Conservation (phyloP, 2,888 invertebrate genomes). For the Cenopis cana region DNA sequence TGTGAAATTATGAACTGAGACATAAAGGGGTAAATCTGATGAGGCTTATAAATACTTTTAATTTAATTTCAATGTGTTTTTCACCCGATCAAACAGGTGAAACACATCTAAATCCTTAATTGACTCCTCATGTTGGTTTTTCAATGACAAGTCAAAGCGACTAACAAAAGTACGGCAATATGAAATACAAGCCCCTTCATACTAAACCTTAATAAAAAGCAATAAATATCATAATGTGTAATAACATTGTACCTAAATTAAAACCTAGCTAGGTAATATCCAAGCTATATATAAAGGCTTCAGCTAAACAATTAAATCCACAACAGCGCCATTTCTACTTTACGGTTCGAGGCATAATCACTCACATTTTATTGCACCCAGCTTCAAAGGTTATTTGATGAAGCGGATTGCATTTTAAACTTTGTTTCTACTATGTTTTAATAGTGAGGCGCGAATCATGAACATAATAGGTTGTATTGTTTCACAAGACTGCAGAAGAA, state of each 20-base stretch:
- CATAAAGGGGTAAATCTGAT: no score
- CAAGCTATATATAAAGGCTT: not conserved
- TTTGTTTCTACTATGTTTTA: not conserved
- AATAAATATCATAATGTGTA: no score
- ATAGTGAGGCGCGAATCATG: not conserved
- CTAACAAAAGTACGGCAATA: no score
- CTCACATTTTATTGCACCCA: slow-evolving; percentile 27
- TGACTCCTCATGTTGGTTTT: no score
- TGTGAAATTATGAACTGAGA: no score
- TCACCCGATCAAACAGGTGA: no score
- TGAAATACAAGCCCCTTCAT: no score
- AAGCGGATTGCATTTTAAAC: slow-evolving; percentile 9
- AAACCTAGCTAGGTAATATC: slow-evolving; percentile 1
- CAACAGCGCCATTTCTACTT: slow-evolving; percentile 31
- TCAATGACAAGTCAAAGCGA: no score
- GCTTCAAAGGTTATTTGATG: slow-evolving; percentile 21
- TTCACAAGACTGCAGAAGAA: not conserved
- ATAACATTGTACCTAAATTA: not conserved
- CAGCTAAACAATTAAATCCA: slow-evolving; percentile 32
- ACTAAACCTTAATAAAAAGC: no score
- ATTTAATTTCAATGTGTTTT: no score
- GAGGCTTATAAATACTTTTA: no score
- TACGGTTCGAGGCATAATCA: slow-evolving; percentile 33
- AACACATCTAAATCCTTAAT: no score
- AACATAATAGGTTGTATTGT: not conserved